Percentiles rank a stretch among this genome's conserved stretches.
These are phyloP conservation scores for Patella ulyssiponensis DNA, from an alignment of 2,888 invertebrate genomes.

Conservation along the genomic window DNA sequence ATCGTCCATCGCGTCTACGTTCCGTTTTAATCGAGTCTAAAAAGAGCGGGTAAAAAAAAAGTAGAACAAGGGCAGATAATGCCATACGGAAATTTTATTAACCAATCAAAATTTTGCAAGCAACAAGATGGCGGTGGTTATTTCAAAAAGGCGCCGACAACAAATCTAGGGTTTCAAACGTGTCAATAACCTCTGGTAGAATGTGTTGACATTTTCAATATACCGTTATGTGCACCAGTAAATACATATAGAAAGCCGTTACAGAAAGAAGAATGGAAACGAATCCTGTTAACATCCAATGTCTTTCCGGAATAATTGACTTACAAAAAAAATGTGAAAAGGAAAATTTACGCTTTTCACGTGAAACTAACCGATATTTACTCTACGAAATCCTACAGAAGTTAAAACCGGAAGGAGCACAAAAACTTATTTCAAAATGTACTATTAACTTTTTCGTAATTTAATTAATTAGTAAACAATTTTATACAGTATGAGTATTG, in stretches of 20 bases:
- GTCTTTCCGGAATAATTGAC: constrained; percentile 58
- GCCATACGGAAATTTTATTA: not conserved
- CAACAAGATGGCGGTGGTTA: not conserved
- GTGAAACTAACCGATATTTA: constrained; percentile 59
- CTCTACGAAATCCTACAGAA: constrained; percentile 59
- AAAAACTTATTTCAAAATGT: constrained; percentile 63
- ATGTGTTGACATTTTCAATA: no score
- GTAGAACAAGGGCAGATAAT: no score
- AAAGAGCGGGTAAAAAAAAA: not conserved
- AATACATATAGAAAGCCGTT: no score
- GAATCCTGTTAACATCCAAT: constrained; percentile 43
- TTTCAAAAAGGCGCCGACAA: constrained; percentile 3
- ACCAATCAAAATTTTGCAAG: not conserved
- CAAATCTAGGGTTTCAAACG: not conserved
- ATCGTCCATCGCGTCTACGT: no score
- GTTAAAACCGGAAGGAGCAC: constrained; percentile 61
- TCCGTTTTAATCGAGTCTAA: not conserved
- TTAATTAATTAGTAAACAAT: no score
- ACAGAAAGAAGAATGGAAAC: not conserved
- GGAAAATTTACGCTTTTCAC: constrained; percentile 54
- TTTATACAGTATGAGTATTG: not conserved
- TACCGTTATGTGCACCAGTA: no score
- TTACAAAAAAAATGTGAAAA: constrained; percentile 51
- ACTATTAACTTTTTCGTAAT: constrained; percentile 32
- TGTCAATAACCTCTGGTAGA: no score